Evolutionary conservation across 2,888 invertebrate species (phyloP), one percentile per base, ranked within the genome.

Genomic region (Laothoe populi): DNA sequence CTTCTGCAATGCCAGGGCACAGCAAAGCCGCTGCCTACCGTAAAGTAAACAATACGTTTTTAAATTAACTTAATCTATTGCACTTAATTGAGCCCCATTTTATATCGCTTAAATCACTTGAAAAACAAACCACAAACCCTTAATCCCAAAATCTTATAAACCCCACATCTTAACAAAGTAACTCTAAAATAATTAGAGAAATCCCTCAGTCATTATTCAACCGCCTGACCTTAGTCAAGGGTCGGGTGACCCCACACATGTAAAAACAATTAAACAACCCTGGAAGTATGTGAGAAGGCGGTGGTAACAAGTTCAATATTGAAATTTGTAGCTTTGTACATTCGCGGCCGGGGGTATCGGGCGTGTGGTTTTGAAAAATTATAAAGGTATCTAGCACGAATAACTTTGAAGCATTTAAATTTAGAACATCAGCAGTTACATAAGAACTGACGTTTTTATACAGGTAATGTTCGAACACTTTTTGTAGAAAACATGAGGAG

Each of bases 251-350:
- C 46, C n/a, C 49, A 11, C 31, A 19, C 53, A 53, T 53, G 53
- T 53, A 53, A 53, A 53, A 53, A 53, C 73, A 73, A 70, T 73
- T 70, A 69, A 61, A 70, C 66, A 58, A 44, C 35, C 59, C 64
- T 38, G 61, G 59, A 61, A 66, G 64, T 69, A 67, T 69, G 67
- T 68, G 71, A 60, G 63, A 68, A 70, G 70, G 70, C 68, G 70
- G 69, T 69, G 64, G 61, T 42, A 68, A 63, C 46, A 48, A 45
- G 26, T 45, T 59, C 23, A 57, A 53, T 53, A 53, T 59, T 59
- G 64, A 60, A 66, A 65, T 66, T 65, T 65, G 66, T 64, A 64
- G 60, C 59, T 63, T 65, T 44, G 60, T 67, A 60, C 57, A 70
- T 59, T 65, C 5, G 23, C 11, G 68, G 63, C 64, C 67, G 63